Conservation (phyloP, 2,113 vertebrate genomes). For the Neofelis nebulosa region DNA sequence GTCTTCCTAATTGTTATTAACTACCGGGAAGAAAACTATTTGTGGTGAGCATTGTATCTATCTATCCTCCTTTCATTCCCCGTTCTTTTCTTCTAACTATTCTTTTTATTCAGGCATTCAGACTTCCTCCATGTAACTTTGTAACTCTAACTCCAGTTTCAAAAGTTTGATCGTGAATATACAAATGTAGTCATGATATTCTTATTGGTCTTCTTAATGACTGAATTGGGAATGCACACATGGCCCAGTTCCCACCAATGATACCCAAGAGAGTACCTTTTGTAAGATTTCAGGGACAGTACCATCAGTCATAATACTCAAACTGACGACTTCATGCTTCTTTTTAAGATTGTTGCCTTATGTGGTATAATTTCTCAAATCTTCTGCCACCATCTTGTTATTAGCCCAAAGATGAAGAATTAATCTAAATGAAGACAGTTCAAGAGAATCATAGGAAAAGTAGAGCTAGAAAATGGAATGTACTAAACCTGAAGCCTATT, state of each 20-base stretch:
- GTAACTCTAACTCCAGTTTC: background rate
- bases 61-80: background rate
- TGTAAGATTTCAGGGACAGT: background rate
- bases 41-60: background rate
- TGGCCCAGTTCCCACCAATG: background rate
- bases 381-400: background rate
- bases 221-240: background rate
- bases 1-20: background rate
- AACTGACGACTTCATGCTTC: background rate
- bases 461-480: background rate
- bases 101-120: background rate
- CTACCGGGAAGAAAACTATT: background rate
- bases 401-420: background rate
- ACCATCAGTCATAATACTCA: background rate
- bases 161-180: background rate
- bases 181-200: background rate
- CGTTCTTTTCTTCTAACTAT: background rate
- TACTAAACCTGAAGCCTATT: background rate
- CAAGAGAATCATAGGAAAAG: background rate
- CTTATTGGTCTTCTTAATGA: background rate
- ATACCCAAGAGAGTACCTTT: background rate
- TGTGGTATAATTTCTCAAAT: background rate
- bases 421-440: background rate
- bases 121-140: background rate
- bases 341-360: background rate